These are phyloP conservation scores for Dicrostonyx torquatus DNA, from an alignment of 2,797 vertebrate species.

Conservation along the genomic window DNA sequence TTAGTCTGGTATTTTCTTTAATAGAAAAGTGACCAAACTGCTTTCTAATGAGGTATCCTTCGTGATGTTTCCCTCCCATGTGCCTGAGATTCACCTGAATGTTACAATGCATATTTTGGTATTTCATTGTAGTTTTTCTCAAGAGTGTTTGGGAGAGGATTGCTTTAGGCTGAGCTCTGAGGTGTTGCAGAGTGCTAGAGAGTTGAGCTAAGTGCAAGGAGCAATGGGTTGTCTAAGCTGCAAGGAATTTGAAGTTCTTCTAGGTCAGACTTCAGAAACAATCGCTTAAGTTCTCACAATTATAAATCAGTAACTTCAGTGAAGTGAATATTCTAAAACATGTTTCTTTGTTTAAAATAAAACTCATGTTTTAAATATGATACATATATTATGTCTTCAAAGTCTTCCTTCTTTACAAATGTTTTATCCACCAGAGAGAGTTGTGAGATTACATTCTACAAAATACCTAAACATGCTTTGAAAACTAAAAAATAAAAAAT, in stretches of 20 bases:
- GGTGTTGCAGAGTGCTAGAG: not conserved
- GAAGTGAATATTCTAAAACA: slow-evolving; percentile 39
- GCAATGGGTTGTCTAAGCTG: not conserved
- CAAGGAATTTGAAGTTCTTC: not conserved
- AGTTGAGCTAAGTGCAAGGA: not conserved
- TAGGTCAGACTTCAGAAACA: not conserved
- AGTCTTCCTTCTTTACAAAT: slow-evolving; percentile 19
- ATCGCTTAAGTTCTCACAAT: not conserved
- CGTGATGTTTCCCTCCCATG: not conserved
- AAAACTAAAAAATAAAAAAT: not conserved
- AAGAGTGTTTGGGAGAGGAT: not conserved
- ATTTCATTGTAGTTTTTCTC: not conserved
- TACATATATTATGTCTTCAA: not conserved
- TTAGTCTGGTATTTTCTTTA: not conserved
- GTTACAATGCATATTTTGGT: not conserved
- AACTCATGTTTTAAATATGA: slow-evolving; percentile 46
- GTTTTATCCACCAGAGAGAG: not conserved
- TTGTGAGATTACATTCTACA: not conserved
- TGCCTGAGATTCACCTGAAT: not conserved
- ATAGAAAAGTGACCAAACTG: not conserved
- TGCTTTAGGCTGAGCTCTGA: not conserved
- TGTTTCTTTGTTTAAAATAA: slow-evolving; percentile 50
- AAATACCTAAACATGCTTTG: not conserved
- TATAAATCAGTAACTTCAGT: not conserved
- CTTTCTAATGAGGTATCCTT: not conserved